Conservation (phyloP, 2,888 invertebrate species). For the Nemotelus pantherinus region DNA sequence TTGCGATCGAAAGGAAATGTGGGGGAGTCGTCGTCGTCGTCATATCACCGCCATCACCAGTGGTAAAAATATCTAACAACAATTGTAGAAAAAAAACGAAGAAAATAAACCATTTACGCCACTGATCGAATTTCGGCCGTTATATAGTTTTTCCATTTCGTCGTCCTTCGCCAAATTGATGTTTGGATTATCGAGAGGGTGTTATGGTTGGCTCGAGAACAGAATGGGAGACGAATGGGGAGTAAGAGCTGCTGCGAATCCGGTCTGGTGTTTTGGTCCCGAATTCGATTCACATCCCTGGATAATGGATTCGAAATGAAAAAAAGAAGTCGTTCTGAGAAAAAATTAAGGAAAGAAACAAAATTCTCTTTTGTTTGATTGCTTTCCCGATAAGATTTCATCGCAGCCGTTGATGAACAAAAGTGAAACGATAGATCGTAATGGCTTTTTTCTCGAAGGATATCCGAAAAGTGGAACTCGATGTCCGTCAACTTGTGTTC, state of each 20-base stretch:
- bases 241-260: slow-evolving; percentile 3
- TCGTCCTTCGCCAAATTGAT: slow-evolving; percentile 48
- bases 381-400: slow-evolving; percentile 43
- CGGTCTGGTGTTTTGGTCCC: slow-evolving; percentile 15
- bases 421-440: slow-evolving; percentile 41
- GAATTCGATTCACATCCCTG: slow-evolving; percentile 35
- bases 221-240: slow-evolving; percentile 13
- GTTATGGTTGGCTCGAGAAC: slow-evolving; percentile 46
- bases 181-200: slow-evolving; percentile 49
- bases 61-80: slow-evolving; percentile 39
- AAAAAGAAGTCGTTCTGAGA: slow-evolving; percentile 17
- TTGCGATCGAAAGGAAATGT: slow-evolving; percentile 44
- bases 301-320: slow-evolving; percentile 44
- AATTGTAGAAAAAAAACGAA: slow-evolving; percentile 36
- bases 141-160: slow-evolving; percentile 47
- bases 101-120: slow-evolving; percentile 51
- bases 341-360: slow-evolving; percentile 36
- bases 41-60: slow-evolving; percentile 2
- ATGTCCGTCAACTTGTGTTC: not conserved
- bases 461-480: slow-evolving; percentile 29
- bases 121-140: slow-evolving; percentile 51
- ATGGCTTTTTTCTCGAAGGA: slow-evolving; percentile 29
- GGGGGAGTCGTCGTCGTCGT: slow-evolving; percentile 12
- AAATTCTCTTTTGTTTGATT: slow-evolving; percentile 43
- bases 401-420: slow-evolving; percentile 39